Evolutionary conservation across 2,888 invertebrate species (phyloP).

Genomic region (Allophyes oxyacanthae): DNA sequence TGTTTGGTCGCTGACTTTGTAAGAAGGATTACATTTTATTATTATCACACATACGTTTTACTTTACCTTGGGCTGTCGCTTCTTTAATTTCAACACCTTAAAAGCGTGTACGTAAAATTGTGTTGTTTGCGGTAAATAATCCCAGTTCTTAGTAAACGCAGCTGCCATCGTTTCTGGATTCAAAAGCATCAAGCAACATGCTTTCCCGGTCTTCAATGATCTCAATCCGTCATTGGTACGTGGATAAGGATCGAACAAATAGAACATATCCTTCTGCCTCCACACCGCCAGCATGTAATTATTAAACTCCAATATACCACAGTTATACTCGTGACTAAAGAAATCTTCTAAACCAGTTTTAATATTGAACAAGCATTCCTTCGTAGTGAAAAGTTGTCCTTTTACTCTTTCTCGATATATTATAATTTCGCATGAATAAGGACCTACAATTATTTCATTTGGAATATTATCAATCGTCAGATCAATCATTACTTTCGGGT

Average conservation of each 20-base stretch:
- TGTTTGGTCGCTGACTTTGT: too few species aligned
- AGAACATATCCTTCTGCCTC: conserved; percentile 91
- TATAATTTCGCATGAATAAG: conserved; percentile 89
- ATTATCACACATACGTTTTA: too few species aligned
- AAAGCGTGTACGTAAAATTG: conserved; percentile 90
- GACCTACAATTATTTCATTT: conserved; percentile 88
- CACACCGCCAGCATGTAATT: conserved; percentile 89
- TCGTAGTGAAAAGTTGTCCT: conserved; percentile 83
- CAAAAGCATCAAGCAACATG: conserved; percentile 91
- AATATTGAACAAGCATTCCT: conserved; percentile 87
- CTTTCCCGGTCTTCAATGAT: conserved; percentile 87
- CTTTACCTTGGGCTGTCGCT: conserved; percentile 75
- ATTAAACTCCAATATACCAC: conserved; percentile 90
- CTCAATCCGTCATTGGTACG: conserved; percentile 88
- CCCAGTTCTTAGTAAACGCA: conserved; percentile 86
- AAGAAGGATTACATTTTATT: too few species aligned
- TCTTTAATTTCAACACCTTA: conserved; percentile 88
- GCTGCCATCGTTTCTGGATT: conserved; percentile 89
- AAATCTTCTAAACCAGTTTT: conserved; percentile 84
- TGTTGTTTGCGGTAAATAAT: conserved; percentile 80
- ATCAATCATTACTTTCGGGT: conserved; percentile 84
- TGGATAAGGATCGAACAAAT: conserved; percentile 91
- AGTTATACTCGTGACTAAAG: conserved; percentile 85
- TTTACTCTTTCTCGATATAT: conserved; percentile 87
- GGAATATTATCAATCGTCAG: conserved; percentile 88